A percentile compares a stretch with the other conserved stretches of the same genome.
These are phyloP conservation scores for Platycheirus rosarum DNA, from an alignment of 2,888 invertebrate genomes.

Conservation along the genomic window DNA sequence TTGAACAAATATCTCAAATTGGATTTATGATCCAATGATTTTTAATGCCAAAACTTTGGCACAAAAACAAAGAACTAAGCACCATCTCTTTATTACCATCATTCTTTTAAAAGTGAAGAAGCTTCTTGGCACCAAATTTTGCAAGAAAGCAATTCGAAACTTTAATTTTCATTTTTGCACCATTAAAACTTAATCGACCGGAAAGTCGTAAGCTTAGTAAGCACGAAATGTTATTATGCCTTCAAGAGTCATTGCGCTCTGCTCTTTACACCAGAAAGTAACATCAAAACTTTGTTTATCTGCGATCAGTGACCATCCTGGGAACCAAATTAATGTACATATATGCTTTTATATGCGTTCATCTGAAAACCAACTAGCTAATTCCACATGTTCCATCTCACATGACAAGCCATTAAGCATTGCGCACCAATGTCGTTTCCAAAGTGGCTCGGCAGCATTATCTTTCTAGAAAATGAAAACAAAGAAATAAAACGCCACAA, in stretches of 20 bases:
- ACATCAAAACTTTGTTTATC: slow-evolving; percentile 14
- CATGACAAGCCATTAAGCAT: slow-evolving; percentile 43
- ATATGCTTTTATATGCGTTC: not conserved
- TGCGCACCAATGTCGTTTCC: slow-evolving; percentile 46
- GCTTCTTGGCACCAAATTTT: slow-evolving; percentile 19
- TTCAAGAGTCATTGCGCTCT: slow-evolving; percentile 60
- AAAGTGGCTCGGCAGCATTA: slow-evolving; percentile 7
- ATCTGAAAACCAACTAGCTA: slow-evolving; percentile 7
- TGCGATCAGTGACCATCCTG: slow-evolving; percentile 44
- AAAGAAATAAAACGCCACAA: not conserved
- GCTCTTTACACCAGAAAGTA: not conserved
- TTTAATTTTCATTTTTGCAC: slow-evolving; percentile 25
- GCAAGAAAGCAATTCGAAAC: not conserved
- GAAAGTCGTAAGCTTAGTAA: slow-evolving; percentile 34
- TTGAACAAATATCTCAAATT: too few species aligned
- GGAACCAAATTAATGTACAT: slow-evolving; percentile 31
- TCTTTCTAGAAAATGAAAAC: slow-evolving; percentile 32
- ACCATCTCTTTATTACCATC: too few species aligned
- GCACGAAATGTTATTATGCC: slow-evolving; percentile 36
- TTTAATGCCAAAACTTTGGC: too few species aligned
- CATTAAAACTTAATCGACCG: slow-evolving; percentile 54
- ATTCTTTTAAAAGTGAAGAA: not conserved
- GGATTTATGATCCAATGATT: too few species aligned
- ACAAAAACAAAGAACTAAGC: too few species aligned
- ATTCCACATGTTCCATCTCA: slow-evolving; percentile 33